Conservation (phyloP, 2,113 vertebrate species). For the Perca schrenkii region DNA sequence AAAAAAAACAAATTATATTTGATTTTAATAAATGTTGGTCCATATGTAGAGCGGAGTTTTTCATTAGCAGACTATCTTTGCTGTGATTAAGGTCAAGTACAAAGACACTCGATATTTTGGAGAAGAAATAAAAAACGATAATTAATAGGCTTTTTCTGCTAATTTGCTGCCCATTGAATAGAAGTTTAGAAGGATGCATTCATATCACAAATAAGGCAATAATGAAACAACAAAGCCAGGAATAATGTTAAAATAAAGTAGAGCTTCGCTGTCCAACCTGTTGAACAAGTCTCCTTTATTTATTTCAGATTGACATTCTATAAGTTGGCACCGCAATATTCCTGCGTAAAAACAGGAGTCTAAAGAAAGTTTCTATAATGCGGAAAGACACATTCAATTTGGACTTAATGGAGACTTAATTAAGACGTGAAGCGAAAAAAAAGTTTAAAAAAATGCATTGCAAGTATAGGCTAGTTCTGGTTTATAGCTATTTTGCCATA, state of each 20-base stretch:
- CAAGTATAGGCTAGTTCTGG: neutral
- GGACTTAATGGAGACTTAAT: neutral
- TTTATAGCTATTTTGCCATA: neutral
- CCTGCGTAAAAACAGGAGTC: neutral
- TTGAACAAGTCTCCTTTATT: neutral
- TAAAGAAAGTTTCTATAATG: neutral
- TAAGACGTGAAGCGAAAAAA: neutral
- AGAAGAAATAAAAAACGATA: neutral
- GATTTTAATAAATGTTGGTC: neutral
- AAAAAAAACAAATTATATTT: neutral
- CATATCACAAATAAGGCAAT: neutral
- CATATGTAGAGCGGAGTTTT: neutral
- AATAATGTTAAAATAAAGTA: too few relatives aligned
- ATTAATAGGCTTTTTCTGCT: neutral
- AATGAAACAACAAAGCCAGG: neutral
- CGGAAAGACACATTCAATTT: neutral
- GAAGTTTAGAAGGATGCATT: neutral
- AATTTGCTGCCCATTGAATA: neutral
- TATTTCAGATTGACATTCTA: neutral
- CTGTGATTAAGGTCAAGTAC: neutral
- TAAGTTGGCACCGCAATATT: neutral
- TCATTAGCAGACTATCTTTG: neutral
- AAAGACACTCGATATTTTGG: neutral
- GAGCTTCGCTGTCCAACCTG: neutral
- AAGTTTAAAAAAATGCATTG: neutral